Evolutionary conservation across 2,113 vertebrate genomes (phyloP), one percentile per base, ranked within the genome.

Genomic region (Micromys minutus): DNA sequence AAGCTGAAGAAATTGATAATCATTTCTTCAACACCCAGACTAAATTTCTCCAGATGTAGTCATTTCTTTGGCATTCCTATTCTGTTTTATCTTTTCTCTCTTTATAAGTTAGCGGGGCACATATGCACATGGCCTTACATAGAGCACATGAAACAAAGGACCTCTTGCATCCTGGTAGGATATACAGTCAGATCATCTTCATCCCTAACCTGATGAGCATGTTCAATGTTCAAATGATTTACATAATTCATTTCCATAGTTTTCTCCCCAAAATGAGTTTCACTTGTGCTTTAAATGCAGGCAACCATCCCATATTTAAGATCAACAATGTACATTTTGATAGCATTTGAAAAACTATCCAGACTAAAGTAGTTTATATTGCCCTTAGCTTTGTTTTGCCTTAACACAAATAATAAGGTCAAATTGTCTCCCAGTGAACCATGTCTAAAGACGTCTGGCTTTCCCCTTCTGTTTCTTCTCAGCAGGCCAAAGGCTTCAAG

Each of bases 371-470:
- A 69, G 52, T 92, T 85, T 95, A 86, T 42, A 96, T 89, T 61
- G 15, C 31, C 57, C 29, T 83, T 74, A 47, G 71, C 19, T 89
- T 94, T 93, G 45, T 55, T 93, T 92, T 83, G 29, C 57, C 87
- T 97, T 91, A 88, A 94, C 42, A 91, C 42, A 91, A 95, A 93
- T 45, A 93, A 84, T 87, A 97, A 77, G 83, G 34, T 94, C 95
- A 95, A 93, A 34, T 80, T 89, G 39, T 88, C 52, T 97, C 67
- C 81, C 77, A 91, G 12, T 94, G 90, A 96, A 92, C 69, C 81
- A 22, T 96, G 47, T 96, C 94, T 97, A 94, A 97, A 29, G 84
- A 76, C 71, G 81, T 42, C 90, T 98, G 93, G 55, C 36, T 71
- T 31, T 93, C 52, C 74, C 74, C 13, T 39, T 96, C 36, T 93